Evolutionary conservation across 2,888 invertebrate species (phyloP), one percentile per base, ranked within the genome.

Genomic region (Pimpla rufipes): DNA sequence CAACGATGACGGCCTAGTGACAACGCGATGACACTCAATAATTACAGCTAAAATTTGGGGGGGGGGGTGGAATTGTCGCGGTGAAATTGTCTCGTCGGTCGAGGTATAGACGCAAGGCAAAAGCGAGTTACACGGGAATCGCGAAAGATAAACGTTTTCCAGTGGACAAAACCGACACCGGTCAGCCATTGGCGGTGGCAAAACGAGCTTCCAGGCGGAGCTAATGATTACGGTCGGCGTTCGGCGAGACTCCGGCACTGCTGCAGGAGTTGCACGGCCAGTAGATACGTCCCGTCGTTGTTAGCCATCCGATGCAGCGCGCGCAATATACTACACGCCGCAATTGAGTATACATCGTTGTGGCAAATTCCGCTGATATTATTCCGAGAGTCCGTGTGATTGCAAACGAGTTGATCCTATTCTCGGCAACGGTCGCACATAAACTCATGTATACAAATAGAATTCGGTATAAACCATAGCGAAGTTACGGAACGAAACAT

Each of bases 391-490:
- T 59, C 29, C 55, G n/a, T 29, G 66, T 40, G 75, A 75, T 52
- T 52, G 40, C 66, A 42, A 75, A 66, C 68, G 67, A 35, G 68
- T 45, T 68, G 77, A 77, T 77, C 77, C 75, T 23, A 8, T 67
- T 42, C n/a, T 13, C 55, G 29, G 3, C 23, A 57, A 67, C 66
- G 57, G 45, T 29, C 8, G 29, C 42, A 66, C 10, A 40, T 23
- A 45, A 67, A 67, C 57, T 55, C 42, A 35, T n/a, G 45, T 73
- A 16, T 59, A 59, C 59, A 73, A 59, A 73, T 59, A 73, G 45
- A 73, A 5, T 40, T 23, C 18, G 29, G 16, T 21, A 10, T 13
- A 23, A 11, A 16, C 23, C 7, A 45, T 23, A 29, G 42, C 57
- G 16, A 52, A 29, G 45, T n/a, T 29, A 13, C n/a, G 3, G 23